Base-by-base conservation (phyloP, 2,113 vertebrate genomes). In the Cryptotis parvus region DNA sequence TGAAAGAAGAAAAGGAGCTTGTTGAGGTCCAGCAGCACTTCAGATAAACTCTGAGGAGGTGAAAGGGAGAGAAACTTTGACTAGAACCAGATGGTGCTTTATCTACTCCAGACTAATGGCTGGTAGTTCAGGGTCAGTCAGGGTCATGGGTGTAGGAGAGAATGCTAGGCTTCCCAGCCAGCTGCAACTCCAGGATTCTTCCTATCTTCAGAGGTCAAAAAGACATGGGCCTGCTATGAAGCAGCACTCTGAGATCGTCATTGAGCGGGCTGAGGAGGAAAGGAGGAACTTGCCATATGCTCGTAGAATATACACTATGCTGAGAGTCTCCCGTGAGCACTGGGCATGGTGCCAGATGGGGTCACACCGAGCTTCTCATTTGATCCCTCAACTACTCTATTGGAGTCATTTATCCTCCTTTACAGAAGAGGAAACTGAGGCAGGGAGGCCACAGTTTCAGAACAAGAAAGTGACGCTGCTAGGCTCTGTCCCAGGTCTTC, bases 1-100 rank as follows among this genome's bases (percentile, higher is more conserved):
- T 43, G 43, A 70, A 91, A 58, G 45, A 77, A 87, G 80, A 37
- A 69, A 82, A 74, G 66, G 66, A 78, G 24, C 43, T 89, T 49
- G 33, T 7, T 55, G 39, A 70, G 83, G 24, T 27, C 61, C 86
- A 33, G 7, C 6, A 65, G 79, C 14, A 24, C 74, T 90, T 93
- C 94, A 52, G 68, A 66, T 75, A 58, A 81, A 74, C 27, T 89
- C 41, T 80, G 61, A 88, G 33, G 84, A 74, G 49, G 78, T 73
- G 52, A 91, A 94, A 91, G 31, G 65, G 55, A 94, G 84, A 92
- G 76, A 76, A 79, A 65, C 6, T 79, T 93, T 94, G 92, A 95
- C 3, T 33, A 69, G 88, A 95, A 95, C 66, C 93, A 95, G 95
- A 95, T 96, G 88, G 73, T 65, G 31, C 43, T 77, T 89, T 89